Base-by-base conservation (phyloP, 1,140 invertebrate genomes). In the Chlorops oryzae region DNA sequence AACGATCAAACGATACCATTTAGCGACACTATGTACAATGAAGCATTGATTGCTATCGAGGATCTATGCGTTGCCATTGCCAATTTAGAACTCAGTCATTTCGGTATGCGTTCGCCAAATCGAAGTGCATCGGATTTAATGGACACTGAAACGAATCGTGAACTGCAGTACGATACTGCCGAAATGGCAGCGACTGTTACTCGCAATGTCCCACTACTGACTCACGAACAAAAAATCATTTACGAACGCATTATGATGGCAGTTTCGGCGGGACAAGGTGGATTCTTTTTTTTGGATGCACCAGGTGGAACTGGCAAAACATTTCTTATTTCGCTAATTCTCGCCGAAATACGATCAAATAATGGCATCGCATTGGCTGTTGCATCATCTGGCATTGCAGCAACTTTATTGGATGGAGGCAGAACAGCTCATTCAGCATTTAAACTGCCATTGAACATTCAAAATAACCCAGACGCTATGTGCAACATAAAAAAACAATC, bases 1-100 rank as follows among this genome's bases (percentile, higher is more conserved):
- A 21, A 46, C 27, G 37, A 47, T 23, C 24, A 42, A 46, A 46
- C 40, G 6, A 48, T 56, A 41, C 5, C 22, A 56, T 49, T 52
- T 42, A 41, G 39, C 2, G 37, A 45, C 9, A 38, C 39, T 20
- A 52, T 55, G 43, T 59, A 54, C 38, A 72, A 72, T 54, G 50
- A 61, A 53, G 59, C 59, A 47, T 61, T 73, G 42, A 55, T 72
- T 50, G 43, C 50, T 40, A 63, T 72, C 39, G 64, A 72, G 58
- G 61, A 73, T 52, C 55, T 56, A 41, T 60, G 58, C 50, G 55
- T 61, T 18, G n/a, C 47, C 7, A 61, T 69, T 18, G 21, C 35
- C 3, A 61, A 58, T 47, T 59, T 56, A 55, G 5, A 50, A 55
- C 38, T 70, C 17, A 39, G 35, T 27, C 25, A 55, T 45, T 62